Evolutionary conservation across 2,113 vertebrate species (phyloP).

Genomic region (Hemibagrus wyckioides): DNA sequence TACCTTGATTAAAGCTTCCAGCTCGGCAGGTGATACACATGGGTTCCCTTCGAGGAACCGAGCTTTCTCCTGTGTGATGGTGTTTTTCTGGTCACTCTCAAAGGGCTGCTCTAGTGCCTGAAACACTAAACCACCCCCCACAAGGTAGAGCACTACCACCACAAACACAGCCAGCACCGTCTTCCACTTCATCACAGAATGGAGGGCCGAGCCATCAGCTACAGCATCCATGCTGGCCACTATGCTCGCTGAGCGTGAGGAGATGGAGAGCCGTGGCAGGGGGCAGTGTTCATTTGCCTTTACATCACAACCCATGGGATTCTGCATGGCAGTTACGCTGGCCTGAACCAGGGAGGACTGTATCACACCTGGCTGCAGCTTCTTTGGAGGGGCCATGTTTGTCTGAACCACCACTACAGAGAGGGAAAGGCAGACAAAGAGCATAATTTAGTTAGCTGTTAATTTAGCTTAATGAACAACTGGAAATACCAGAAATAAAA

Average conservation of each 20-base stretch:
- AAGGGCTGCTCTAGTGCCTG: constrained; percentile 89
- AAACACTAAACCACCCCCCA: constrained; percentile 88
- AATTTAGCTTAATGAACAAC: constrained; percentile 17
- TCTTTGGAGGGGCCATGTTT: constrained; percentile 72
- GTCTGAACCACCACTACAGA: constrained; percentile 86
- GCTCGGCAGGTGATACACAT: constrained; percentile 84
- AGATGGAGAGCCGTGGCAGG: constrained; percentile 81
- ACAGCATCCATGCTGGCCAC: constrained; percentile 87
- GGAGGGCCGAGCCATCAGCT: constrained; percentile 73
- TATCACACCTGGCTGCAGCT: constrained; percentile 67
- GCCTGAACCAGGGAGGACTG: constrained; percentile 75
- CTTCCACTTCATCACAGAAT: constrained; percentile 98
- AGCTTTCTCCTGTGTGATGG: constrained; percentile 86
- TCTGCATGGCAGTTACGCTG: constrained; percentile 74
- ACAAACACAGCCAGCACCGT: constrained; percentile 93
- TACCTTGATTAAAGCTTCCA: constrained; percentile 92
- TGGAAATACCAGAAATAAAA: not conserved
- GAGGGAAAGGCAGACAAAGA: constrained; percentile 25
- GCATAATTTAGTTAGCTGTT: constrained; percentile 34
- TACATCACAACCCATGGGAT: constrained; percentile 75
- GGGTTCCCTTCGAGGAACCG: constrained; percentile 84
- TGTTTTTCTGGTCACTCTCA: constrained; percentile 88
- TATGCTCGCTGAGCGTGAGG: constrained; percentile 82
- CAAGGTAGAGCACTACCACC: constrained; percentile 90
- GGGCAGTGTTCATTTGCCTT: constrained; percentile 79